Conservation (phyloP, 2,888 invertebrate genomes). For the Pilophorus perplexus region DNA sequence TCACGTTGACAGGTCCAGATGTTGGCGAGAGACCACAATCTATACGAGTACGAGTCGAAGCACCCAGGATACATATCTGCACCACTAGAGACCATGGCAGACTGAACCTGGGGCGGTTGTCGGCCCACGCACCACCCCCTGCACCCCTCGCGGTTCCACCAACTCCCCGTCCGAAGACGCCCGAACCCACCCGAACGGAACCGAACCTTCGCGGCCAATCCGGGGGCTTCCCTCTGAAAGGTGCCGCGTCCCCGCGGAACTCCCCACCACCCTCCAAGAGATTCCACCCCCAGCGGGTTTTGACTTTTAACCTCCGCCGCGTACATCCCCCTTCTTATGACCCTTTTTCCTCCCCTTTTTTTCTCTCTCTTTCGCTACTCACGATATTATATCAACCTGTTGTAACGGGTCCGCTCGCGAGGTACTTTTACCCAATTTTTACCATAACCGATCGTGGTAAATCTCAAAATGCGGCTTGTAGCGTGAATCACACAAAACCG, state of each 20-base stretch:
- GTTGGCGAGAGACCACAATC: conserved; percentile 74
- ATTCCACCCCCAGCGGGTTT: conserved; percentile 9
- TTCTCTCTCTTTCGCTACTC: conserved; percentile 6
- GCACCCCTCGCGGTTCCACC: conserved; percentile 2
- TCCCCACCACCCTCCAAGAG: not conserved
- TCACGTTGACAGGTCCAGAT: conserved; percentile 74
- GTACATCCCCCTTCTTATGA: not conserved
- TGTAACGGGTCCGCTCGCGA: no score
- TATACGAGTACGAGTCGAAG: conserved; percentile 69
- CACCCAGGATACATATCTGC: conserved; percentile 69
- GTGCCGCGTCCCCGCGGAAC: not conserved
- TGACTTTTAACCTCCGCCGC: conserved; percentile 36
- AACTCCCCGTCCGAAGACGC: not conserved
- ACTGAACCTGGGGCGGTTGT: conserved; percentile 54
- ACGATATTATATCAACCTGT: conserved; percentile 29
- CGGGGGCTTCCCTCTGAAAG: not conserved
- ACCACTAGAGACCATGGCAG: conserved; percentile 79
- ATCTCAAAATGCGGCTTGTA: no score
- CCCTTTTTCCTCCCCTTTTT: not conserved
- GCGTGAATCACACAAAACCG: no score
- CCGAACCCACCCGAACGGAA: conserved; percentile 6
- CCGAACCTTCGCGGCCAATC: conserved; percentile 29
- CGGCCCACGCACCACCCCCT: conserved; percentile 22
- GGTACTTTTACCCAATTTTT: no score
- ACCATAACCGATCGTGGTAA: no score